Conservation (phyloP, 1,140 invertebrate species). For the Drosophila repleta region DNA sequence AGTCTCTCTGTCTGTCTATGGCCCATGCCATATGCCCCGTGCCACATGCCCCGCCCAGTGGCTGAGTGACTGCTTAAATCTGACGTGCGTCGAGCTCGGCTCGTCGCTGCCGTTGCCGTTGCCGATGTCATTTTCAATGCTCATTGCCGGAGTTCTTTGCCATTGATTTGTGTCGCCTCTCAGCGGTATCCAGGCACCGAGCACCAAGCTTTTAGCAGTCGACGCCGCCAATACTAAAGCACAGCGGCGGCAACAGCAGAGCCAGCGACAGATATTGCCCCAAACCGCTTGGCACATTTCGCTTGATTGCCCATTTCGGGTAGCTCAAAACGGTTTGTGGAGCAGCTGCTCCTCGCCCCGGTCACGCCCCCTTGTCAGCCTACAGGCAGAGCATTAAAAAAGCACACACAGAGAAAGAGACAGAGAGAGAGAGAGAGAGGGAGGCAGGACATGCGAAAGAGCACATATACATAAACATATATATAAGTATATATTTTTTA, state of each 20-base stretch:
- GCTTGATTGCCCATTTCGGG: conserved; percentile 77
- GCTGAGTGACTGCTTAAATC: conserved; percentile 72
- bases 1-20: conserved; percentile 1
- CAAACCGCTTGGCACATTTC: conserved; percentile 61
- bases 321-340: conserved; percentile 39
- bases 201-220: neutral
- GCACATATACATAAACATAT: neutral
- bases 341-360: conserved; percentile 1
- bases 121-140: conserved; percentile 51
- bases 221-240: neutral
- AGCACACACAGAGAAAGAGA: conserved; percentile 9
- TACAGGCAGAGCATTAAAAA: conserved; percentile 58
- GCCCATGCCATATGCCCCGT: neutral
- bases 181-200: conserved; percentile 6
- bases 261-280: conserved; percentile 33
- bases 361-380: conserved; percentile 24
- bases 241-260: neutral
- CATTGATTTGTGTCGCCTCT: conserved; percentile 57
- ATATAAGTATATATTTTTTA: conserved; percentile 33
- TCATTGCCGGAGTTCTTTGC: conserved; percentile 58
- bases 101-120: too few relatives aligned
- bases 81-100: conserved; percentile 41
- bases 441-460: neutral
- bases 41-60: neutral
- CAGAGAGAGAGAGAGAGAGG: conserved; percentile 6